Percentiles rank a stretch among this genome's conserved stretches.
Evolutionary conservation across 2,797 vertebrate genomes (phyloP).

Genomic region (Helarctos malayanus): DNA sequence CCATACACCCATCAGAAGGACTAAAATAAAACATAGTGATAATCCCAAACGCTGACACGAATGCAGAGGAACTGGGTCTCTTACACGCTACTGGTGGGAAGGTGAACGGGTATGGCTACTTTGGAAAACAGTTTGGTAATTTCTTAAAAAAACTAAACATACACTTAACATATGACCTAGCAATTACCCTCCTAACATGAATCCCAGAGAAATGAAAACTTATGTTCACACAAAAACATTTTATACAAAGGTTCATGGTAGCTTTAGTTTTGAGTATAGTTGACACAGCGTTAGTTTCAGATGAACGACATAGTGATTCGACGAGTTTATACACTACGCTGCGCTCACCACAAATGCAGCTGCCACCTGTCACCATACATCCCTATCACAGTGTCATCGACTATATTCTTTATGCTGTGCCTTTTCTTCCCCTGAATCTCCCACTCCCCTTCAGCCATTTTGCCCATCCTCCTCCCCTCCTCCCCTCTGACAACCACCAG

Average conservation of each 20-base stretch:
- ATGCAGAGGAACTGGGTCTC: background rate
- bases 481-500: background rate
- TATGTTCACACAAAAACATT: background rate
- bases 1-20: background rate
- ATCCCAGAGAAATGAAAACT: slow-evolving; percentile 17
- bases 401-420: background rate
- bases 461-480: background rate
- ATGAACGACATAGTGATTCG: background rate
- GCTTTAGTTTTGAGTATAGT: background rate
- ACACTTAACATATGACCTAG: background rate
- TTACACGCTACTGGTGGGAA: background rate
- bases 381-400: background rate
- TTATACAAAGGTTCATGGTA: background rate
- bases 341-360: background rate
- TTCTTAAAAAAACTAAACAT: slow-evolving; percentile 56
- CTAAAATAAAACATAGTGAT: background rate
- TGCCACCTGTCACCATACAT: background rate
- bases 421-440: background rate
- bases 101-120: background rate
- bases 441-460: background rate
- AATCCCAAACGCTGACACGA: background rate
- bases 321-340: background rate
- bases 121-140: background rate
- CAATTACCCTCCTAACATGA: background rate
- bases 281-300: background rate